Percentiles rank a stretch among this genome's conserved stretches.
Conservation (phyloP, 1,140 invertebrate genomes). For the Drosophila mayri region DNA sequence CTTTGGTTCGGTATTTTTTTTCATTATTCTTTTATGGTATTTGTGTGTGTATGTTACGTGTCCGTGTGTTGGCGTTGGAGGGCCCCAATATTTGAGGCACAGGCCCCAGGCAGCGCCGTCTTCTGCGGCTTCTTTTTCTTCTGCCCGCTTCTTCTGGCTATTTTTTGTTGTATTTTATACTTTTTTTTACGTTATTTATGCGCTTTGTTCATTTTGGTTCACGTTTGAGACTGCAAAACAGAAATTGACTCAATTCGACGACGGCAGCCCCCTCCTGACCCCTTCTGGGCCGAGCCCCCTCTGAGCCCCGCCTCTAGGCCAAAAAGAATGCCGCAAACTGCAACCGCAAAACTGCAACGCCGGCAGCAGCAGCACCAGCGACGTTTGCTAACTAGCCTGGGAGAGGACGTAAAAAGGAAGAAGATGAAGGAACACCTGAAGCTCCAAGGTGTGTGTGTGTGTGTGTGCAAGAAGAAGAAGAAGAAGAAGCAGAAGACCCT, state of each 20-base stretch:
- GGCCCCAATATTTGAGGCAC: conserved; percentile 40
- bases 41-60: conserved; percentile 24
- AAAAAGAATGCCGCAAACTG: conserved; percentile 59
- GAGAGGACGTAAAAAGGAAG: conserved; percentile 21
- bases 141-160: conserved; percentile 18
- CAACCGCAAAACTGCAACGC: conserved; percentile 28
- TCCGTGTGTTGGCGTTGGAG: conserved; percentile 44
- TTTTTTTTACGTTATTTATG: conserved; percentile 74
- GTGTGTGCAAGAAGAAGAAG: conserved; percentile 27
- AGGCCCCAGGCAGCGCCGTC: conserved; percentile 49
- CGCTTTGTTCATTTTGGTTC: conserved; percentile 76
- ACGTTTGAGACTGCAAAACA: conserved; percentile 72
- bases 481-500: conserved; percentile 5
- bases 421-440: conserved; percentile 75
- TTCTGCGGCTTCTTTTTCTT: conserved; percentile 32
- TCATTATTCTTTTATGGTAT: not conserved
- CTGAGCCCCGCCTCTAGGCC: not conserved
- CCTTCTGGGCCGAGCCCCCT: conserved; percentile 6
- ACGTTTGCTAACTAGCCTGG: conserved; percentile 67
- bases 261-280: conserved; percentile 25
- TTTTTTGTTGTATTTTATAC: conserved; percentile 17
- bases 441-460: conserved; percentile 41
- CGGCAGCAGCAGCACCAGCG: conserved; percentile 15
- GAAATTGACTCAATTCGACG: conserved; percentile 79
- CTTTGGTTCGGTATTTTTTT: conserved; percentile 4